Conservation (phyloP, 2,888 invertebrate species). For the Erebia epiphron region DNA sequence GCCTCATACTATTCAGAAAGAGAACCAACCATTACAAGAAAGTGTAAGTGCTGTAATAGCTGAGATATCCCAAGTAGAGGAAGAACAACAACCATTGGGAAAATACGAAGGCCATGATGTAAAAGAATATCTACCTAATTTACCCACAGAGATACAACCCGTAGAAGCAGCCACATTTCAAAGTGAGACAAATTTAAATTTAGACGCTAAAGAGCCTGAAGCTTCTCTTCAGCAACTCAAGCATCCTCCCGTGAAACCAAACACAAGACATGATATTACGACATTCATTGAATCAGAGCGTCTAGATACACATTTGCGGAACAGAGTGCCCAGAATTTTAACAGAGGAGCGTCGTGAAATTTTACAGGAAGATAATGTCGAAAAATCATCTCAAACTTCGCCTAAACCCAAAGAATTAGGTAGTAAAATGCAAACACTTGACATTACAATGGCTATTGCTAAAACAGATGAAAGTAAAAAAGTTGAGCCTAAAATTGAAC, state of each 20-base stretch:
- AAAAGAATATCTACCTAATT: slow-evolving; percentile 8
- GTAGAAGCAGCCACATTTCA: slow-evolving; percentile 53
- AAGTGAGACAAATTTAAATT: slow-evolving; percentile 53
- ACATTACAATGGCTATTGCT: slow-evolving; percentile 65
- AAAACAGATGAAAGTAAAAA: slow-evolving; percentile 54
- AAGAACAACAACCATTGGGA: not conserved
- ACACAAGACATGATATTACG: slow-evolving; percentile 51
- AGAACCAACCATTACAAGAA: not conserved
- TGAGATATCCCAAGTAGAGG: not conserved
- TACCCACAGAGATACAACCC: slow-evolving; percentile 48
- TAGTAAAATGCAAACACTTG: slow-evolving; percentile 44
- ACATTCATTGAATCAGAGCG: slow-evolving; percentile 66
- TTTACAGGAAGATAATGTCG: slow-evolving; percentile 2
- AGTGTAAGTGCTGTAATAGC: not conserved
- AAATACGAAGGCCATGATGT: not conserved
- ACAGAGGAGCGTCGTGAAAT: not conserved
- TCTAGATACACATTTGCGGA: slow-evolving; percentile 52
- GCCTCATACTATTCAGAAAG: not conserved
- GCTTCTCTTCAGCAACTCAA: slow-evolving; percentile 54
- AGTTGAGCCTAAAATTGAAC: slow-evolving; percentile 60
- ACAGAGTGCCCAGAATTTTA: not conserved
- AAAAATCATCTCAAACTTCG: slow-evolving; percentile 28
- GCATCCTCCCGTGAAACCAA: slow-evolving; percentile 38
- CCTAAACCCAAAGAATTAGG: not conserved
- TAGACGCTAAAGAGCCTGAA: slow-evolving; percentile 48